Percentiles rank a stretch among this genome's conserved stretches.
phyloP scores from a whole-genome alignment of 2,797 vertebrate species.

The Loriculus beryllinus region DNA sequence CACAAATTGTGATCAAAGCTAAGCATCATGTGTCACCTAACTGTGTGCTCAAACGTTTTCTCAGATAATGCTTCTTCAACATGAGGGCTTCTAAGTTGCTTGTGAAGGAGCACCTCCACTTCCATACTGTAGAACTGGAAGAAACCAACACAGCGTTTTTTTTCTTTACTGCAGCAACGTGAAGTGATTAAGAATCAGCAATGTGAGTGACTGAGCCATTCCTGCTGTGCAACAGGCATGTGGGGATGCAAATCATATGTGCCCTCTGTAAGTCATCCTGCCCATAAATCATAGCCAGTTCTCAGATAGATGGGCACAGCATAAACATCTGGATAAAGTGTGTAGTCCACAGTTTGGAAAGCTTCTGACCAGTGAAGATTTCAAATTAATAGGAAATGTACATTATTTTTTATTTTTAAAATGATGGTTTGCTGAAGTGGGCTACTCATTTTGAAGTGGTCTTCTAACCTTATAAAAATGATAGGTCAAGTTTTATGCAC shows the following conservation, averaged over 20 bases:
- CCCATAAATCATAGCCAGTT: neutral
- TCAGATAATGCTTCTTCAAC: neutral
- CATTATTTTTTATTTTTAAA: neutral
- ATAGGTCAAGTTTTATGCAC: neutral
- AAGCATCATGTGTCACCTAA: neutral
- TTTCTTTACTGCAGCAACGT: neutral
- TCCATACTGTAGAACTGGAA: neutral
- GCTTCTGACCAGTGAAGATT: neutral
- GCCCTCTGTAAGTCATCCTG: neutral
- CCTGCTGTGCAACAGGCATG: neutral
- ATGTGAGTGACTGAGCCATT: accelerated
- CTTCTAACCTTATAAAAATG: neutral
- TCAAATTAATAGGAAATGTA: neutral
- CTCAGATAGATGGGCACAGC: neutral
- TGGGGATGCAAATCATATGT: neutral
- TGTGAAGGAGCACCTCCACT: neutral
- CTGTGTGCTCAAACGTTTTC: neutral
- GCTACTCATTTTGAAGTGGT: neutral
- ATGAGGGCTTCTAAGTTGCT: neutral
- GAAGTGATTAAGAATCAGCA: neutral
- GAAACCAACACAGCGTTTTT: neutral
- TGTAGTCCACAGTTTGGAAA: neutral
- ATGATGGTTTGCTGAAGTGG: neutral
- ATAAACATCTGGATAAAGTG: neutral
- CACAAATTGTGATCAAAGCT: neutral